Percentiles rank a stretch among this genome's conserved stretches.
These are phyloP conservation scores for Erythrocercus mccallii DNA, from an alignment of 2,113 vertebrate genomes.

Conservation along the genomic window DNA sequence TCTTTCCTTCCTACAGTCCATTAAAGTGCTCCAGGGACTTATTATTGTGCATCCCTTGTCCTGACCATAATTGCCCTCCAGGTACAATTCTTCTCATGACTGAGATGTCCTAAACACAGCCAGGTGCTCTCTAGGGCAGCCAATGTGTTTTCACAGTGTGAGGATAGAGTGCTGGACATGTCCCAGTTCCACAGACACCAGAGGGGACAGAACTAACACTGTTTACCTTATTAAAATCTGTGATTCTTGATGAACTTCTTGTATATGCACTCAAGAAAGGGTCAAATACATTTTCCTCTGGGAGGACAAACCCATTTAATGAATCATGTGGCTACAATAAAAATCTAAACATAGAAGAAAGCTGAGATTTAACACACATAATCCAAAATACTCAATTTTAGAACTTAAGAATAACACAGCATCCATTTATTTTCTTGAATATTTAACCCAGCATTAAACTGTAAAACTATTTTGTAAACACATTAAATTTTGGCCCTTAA, in stretches of 20 bases:
- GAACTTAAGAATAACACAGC: background rate
- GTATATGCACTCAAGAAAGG: background rate
- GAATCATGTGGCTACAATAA: conserved; percentile 24
- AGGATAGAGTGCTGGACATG: conserved; percentile 56
- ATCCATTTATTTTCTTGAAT: conserved; percentile 27
- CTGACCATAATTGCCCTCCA: conserved; percentile 83
- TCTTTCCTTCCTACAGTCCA: conserved; percentile 73
- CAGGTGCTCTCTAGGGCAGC: conserved; percentile 70
- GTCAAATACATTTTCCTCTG: conserved; percentile 62
- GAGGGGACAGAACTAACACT: conserved; percentile 47
- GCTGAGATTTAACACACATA: background rate
- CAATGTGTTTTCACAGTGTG: conserved; percentile 26
- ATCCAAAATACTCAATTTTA: background rate
- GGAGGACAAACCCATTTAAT: background rate
- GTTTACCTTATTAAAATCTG: conserved; percentile 66
- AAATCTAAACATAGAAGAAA: conserved; percentile 12
- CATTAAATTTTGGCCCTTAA: conserved; percentile 31
- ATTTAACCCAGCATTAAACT: background rate
- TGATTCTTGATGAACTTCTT: conserved; percentile 58
- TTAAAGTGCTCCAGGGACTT: conserved; percentile 79
- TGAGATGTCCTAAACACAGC: conserved; percentile 49
- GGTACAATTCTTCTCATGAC: conserved; percentile 72
- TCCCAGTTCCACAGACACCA: conserved; percentile 7
- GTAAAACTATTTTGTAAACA: conserved; percentile 29
- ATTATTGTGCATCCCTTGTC: conserved; percentile 77